These are phyloP conservation scores for Acropora tenuis DNA, from an alignment of 64 coral and sea anemone genomes.

Conservation along the genomic window DNA sequence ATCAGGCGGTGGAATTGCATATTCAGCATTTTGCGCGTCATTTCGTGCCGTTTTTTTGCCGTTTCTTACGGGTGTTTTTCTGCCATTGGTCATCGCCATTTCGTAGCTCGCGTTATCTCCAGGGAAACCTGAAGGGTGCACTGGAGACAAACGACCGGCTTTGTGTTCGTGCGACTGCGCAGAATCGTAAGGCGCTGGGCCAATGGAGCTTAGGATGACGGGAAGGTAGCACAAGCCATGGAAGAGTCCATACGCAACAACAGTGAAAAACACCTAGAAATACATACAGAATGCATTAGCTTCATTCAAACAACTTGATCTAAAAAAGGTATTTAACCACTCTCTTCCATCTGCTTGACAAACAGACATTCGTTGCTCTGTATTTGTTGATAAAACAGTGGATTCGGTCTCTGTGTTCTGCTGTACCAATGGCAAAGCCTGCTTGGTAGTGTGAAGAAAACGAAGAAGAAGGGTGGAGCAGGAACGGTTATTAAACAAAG, in stretches of 20 bases:
- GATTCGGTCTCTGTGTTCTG: too few relatives aligned
- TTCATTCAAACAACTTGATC: too few relatives aligned
- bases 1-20: constrained; percentile 59
- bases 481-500: too few relatives aligned
- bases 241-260: constrained; percentile 87
- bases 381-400: too few relatives aligned
- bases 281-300: not conserved
- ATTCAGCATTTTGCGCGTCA: constrained; percentile 17
- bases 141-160: constrained; percentile 33
- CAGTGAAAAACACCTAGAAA: constrained; percentile 81
- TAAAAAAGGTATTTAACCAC: too few relatives aligned
- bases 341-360: too few relatives aligned
- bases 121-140: constrained; percentile 30
- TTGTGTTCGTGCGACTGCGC: constrained; percentile 46
- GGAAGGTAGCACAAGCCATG: constrained; percentile 90
- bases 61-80: not conserved
- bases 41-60: not conserved
- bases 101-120: constrained; percentile 67
- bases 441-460: too few relatives aligned
- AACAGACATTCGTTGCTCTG: too few relatives aligned
- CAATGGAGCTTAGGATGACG: constrained; percentile 81
- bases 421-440: too few relatives aligned
- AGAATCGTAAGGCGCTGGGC: constrained; percentile 77
- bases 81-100: constrained; percentile 48
- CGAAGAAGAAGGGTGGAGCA: too few relatives aligned